Evolutionary conservation across 2,797 vertebrate species (phyloP), one percentile per base, ranked within the genome.

Genomic region (Chanos chanos): DNA sequence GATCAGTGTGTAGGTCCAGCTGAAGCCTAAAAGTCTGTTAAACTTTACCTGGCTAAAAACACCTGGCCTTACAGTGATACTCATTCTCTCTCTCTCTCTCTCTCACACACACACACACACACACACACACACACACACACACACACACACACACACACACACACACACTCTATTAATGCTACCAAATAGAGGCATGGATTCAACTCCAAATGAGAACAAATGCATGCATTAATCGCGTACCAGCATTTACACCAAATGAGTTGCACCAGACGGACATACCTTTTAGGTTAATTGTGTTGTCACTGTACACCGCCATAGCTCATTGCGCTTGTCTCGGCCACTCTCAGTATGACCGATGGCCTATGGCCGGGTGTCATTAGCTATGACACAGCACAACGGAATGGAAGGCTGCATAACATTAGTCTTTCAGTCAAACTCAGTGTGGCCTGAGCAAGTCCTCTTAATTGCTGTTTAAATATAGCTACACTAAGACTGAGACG

Each of bases 391-490:
- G 27, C 5, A 3, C 16, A 12, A 18, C 10, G 56, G 12, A 18
- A 34, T 56, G 51, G 31, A 49, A 8, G 49, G 25, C 7, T 56
- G 52, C 34, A 15, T 44, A 34, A 45, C 40, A 18, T 50, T 34
- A 56, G 44, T 28, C 44, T 57, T 50, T 57, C 15, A 22, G 33
- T 27, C 25, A 6, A 41, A 27, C 4, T 5, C 19, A 25, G 13
- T 7, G 49, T 3, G 3, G 41, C 31, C 18, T 25, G 19, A 27
- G 37, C 1, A 22, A 56, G n/a, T 45, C 41, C 39, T 6, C 15
- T 50, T 66, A 59, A 45, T 58, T 52, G 39, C 7, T 15, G 22
- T 66, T 41, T 24, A 59, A 51, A 66, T 59, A 59, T 37, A 52
- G 22, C 47, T 15, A 24, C 9, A 27, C 16, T 34, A 16, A 44